These are phyloP conservation scores for Eulithis prunata DNA, from an alignment of 2,888 invertebrate species.

Conservation along the genomic window DNA sequence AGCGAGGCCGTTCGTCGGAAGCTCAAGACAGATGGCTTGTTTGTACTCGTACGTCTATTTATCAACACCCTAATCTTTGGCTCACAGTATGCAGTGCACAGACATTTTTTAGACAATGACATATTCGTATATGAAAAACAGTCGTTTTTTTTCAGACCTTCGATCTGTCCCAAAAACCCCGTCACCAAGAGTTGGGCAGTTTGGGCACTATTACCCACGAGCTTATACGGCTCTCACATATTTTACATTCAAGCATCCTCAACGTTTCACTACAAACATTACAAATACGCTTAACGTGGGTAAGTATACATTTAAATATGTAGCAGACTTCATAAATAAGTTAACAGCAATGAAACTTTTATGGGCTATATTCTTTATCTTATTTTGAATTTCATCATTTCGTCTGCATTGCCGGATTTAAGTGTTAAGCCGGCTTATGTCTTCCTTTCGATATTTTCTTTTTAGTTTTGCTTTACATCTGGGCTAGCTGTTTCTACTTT, in stretches of 20 bases:
- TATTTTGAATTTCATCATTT: conserved; percentile 80
- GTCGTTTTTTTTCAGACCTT: too few relatives aligned
- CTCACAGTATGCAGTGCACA: conserved; percentile 29
- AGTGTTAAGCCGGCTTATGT: conserved; percentile 57
- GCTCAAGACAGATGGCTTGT: conserved; percentile 68
- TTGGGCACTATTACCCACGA: too few relatives aligned
- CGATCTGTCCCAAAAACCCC: too few relatives aligned
- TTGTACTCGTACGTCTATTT: conserved; percentile 47
- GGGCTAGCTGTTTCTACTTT: too few relatives aligned
- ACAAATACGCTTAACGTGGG: conserved; percentile 41
- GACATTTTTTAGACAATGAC: background rate
- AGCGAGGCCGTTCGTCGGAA: conserved; percentile 61
- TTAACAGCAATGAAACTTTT: conserved; percentile 81
- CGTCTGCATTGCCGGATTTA: conserved; percentile 67
- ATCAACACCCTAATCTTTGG: conserved; percentile 49
- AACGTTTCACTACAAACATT: conserved; percentile 31
- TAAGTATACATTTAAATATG: conserved; percentile 73
- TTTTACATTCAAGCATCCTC: background rate
- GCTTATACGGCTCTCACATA: too few relatives aligned
- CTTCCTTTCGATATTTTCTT: conserved; percentile 24
- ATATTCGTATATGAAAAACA: too few relatives aligned
- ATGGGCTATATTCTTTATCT: conserved; percentile 79
- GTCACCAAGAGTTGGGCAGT: too few relatives aligned
- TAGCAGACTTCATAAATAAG: conserved; percentile 78
- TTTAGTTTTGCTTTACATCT: conserved; percentile 14